Evolutionary conservation across 2,888 invertebrate species (phyloP).

Genomic region (Melinaea menophilus): DNA sequence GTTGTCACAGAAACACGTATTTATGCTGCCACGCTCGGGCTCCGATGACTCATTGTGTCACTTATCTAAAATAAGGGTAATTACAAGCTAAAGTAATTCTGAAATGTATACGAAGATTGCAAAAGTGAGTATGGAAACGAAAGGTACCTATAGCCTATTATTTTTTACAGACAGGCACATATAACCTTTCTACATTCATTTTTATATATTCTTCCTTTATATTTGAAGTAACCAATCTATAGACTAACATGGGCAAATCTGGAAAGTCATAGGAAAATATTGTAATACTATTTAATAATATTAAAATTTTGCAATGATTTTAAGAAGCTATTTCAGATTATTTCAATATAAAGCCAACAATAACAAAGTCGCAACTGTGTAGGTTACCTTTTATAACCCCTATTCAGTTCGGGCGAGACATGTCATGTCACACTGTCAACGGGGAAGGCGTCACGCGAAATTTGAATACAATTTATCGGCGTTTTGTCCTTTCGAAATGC

Average conservation of each 20-base stretch:
- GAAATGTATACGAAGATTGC: too few relatives aligned
- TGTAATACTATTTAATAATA: too few relatives aligned
- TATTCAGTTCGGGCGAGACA: slow-evolving; percentile 45
- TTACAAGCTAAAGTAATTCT: slow-evolving; percentile 8
- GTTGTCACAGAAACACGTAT: slow-evolving; percentile 56
- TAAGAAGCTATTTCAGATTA: neutral
- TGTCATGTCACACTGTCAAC: slow-evolving; percentile 59
- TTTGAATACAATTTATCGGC: slow-evolving; percentile 60
- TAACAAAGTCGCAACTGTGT: slow-evolving; percentile 29
- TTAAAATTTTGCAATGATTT: too few relatives aligned
- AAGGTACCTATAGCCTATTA: too few relatives aligned
- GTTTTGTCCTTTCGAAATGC: slow-evolving; percentile 40
- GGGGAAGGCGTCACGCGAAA: slow-evolving; percentile 57
- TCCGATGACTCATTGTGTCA: slow-evolving; percentile 47
- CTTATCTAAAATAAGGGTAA: slow-evolving; percentile 27
- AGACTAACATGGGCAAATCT: too few relatives aligned
- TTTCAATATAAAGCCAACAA: neutral
- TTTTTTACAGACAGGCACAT: too few relatives aligned
- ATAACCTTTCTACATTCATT: too few relatives aligned
- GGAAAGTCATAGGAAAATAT: too few relatives aligned
- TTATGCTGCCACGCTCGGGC: slow-evolving; percentile 48
- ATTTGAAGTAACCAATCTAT: too few relatives aligned
- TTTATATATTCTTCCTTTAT: too few relatives aligned
- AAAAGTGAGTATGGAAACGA: too few relatives aligned
- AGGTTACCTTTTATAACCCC: slow-evolving; percentile 37